Evolutionary conservation across 1,140 invertebrate genomes (phyloP).

Genomic region (Drosophila pseudoananassae): DNA sequence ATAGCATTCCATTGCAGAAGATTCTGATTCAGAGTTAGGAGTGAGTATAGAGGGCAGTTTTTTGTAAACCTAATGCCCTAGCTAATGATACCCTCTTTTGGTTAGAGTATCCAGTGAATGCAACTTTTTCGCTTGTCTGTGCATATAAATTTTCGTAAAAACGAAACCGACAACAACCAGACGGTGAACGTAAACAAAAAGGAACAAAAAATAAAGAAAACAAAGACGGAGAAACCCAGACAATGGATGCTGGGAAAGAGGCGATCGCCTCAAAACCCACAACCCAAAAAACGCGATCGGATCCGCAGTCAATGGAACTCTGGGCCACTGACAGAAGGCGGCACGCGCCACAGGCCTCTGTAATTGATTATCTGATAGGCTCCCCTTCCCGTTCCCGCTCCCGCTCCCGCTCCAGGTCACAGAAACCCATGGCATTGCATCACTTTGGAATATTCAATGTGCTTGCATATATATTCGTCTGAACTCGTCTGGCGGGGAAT

Average conservation of each 20-base stretch:
- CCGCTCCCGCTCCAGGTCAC: slow-evolving; percentile 5
- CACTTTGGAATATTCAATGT: slow-evolving; percentile 40
- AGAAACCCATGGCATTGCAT: slow-evolving; percentile 49
- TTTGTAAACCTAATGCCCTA: background rate
- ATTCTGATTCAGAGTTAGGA: too few species aligned
- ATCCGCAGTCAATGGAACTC: slow-evolving; percentile 50
- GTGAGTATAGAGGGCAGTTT: too few species aligned
- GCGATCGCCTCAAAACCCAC: slow-evolving; percentile 40
- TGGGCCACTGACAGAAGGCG: slow-evolving; percentile 29
- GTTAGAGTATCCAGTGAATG: slow-evolving; percentile 25
- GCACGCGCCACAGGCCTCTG: slow-evolving; percentile 58
- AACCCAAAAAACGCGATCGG: slow-evolving; percentile 44
- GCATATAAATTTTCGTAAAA: slow-evolving; percentile 43
- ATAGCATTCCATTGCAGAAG: slow-evolving; percentile 12
- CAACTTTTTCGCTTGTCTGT: slow-evolving; percentile 28
- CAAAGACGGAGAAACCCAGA: slow-evolving; percentile 26
- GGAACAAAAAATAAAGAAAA: background rate
- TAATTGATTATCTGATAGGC: slow-evolving; percentile 56
- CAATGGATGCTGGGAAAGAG: slow-evolving; percentile 48
- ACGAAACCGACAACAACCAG: slow-evolving; percentile 21
- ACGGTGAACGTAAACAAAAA: slow-evolving; percentile 24
- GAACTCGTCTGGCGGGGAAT: slow-evolving; percentile 8
- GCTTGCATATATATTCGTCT: slow-evolving; percentile 31
- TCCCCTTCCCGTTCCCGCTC: slow-evolving; percentile 22
- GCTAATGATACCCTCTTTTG: background rate